Conservation (phyloP, 2,888 invertebrate genomes). For the Clistopyga incitator region DNA sequence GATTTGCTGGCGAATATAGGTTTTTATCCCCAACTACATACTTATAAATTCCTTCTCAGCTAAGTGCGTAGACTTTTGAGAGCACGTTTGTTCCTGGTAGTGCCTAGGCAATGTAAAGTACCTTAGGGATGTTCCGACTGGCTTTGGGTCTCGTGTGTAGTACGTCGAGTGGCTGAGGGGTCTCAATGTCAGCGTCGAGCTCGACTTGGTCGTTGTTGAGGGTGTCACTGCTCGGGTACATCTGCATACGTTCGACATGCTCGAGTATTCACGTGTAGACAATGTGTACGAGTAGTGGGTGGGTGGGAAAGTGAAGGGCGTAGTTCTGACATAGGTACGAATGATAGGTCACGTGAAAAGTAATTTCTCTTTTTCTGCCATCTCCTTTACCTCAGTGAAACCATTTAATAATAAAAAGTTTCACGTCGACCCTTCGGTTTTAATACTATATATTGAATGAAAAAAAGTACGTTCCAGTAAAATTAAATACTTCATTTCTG, state of each 20-base stretch:
- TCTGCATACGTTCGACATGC: slow-evolving; percentile 22
- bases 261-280: slow-evolving; percentile 17
- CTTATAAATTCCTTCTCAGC: not conserved
- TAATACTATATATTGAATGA: no score
- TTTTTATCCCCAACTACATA: not conserved
- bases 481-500: not conserved
- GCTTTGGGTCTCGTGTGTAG: slow-evolving; percentile 11
- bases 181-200: slow-evolving; percentile 7
- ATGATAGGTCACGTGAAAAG: slow-evolving; percentile 12
- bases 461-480: not conserved
- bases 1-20: not conserved
- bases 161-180: slow-evolving; percentile 18
- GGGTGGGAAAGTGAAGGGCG: slow-evolving; percentile 7
- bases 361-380: not conserved
- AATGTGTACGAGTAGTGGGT: not conserved
- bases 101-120: not conserved
- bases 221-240: slow-evolving; percentile 9
- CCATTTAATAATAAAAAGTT: not conserved
- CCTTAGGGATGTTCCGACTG: slow-evolving; percentile 10
- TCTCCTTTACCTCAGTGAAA: not conserved
- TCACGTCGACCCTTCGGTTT: no score
- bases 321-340: slow-evolving; percentile 11
- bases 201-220: slow-evolving; percentile 12
- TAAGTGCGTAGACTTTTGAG: slow-evolving; percentile 3
- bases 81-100: not conserved